Base-by-base conservation (phyloP, 1,140 invertebrate genomes). In the Aradophagus sp. region DNA sequence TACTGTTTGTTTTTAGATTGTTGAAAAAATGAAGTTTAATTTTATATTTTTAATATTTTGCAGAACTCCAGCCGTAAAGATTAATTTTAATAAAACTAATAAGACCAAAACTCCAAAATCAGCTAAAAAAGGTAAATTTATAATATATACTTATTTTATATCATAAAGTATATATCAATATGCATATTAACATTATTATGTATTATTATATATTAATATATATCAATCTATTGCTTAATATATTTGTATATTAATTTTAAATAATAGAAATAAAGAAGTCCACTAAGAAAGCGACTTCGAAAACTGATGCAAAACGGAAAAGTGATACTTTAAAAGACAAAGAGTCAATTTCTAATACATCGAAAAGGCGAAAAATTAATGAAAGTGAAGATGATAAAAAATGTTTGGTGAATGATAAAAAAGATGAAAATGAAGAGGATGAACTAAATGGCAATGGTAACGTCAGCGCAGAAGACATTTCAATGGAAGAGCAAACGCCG, bases 21-120 rank as follows among this genome's bases (percentile, higher is more conserved):
- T n/a, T n/a, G n/a, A n/a, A n/a, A n/a, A 23, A 23, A 23, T 8
- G 8, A 23, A 23, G 20, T 23, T 38, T n/a, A 19, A 38, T 19
- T 8, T 11, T 19, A 11, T 38, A 12, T 14, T 29, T 31, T 44
- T 8, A 12, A 31, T 62, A 52, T 26, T 20, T 23, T 23, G 8
- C 20, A 66, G 50, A 35, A 41, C 23, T 31, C 31, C 38, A 19
- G 11, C 14, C 2, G 53, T 53, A 11, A 53, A 45, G 44, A 14
- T 52, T 23, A 12, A 42, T 23, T 36, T 1, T 0, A 16, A 7
- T 26, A 53, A 44, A 38, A 26, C 42, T 26, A 17, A 14, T 35
- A 66, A 66, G 34, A 66, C 55, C 31, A 50, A 38, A n/a, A 56
- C 47, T n/a, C 38, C 62, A 4, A 66, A 56, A 41, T 31, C 19